Percentiles rank a stretch among this genome's conserved stretches.
Evolutionary conservation across 2,888 invertebrate genomes (phyloP).

Genomic region (Galerucella pusilla): DNA sequence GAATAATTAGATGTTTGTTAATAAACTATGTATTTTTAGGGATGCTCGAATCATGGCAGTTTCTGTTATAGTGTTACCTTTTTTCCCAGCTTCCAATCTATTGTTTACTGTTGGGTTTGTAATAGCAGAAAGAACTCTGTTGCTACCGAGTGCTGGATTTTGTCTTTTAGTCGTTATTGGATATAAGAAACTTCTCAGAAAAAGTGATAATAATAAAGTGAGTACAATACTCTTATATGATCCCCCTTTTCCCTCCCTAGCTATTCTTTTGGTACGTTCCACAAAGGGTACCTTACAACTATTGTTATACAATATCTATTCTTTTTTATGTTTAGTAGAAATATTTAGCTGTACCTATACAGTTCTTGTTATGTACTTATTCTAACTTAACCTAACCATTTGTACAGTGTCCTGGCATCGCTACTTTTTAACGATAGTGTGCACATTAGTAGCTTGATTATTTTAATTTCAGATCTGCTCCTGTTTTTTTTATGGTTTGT

Average conservation of each 20-base stretch:
- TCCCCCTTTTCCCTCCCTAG: background rate
- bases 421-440: background rate
- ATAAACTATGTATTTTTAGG: constrained; percentile 48
- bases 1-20: background rate
- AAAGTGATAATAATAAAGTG: constrained; percentile 53
- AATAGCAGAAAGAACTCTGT: constrained; percentile 86
- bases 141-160: constrained; percentile 85
- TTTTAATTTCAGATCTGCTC: constrained; percentile 58
- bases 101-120: constrained; percentile 91
- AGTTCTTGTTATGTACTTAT: too few relatives aligned
- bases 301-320: too few relatives aligned
- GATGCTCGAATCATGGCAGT: constrained; percentile 67
- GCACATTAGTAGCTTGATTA: constrained; percentile 4
- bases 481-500: constrained; percentile 54
- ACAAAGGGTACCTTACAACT: too few relatives aligned
- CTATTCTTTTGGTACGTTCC: background rate
- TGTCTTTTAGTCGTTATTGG: constrained; percentile 78
- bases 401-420: too few relatives aligned
- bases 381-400: too few relatives aligned
- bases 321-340: too few relatives aligned
- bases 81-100: constrained; percentile 86
- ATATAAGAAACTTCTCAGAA: constrained; percentile 64
- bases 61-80: constrained; percentile 77
- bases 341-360: too few relatives aligned
- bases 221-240: background rate